Evolutionary conservation across 1,140 invertebrate genomes (phyloP), one percentile per base, ranked within the genome.

Genomic region (Antheraea pernyi): DNA sequence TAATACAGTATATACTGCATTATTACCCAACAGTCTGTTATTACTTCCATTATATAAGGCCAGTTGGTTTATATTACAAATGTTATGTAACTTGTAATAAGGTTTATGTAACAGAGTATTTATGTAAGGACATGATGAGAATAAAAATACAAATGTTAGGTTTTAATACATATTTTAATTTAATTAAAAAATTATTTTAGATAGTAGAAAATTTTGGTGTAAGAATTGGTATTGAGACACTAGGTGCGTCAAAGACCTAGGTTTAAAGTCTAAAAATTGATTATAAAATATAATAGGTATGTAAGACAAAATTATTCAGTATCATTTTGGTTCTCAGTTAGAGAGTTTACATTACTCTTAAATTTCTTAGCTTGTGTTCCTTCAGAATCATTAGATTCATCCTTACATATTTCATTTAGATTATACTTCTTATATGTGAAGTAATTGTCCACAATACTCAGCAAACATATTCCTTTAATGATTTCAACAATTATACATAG

Each of bases 401-500:
- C 87, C 78, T 90, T 91, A 79, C 82, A 83, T 75, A 91, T 71
- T 79, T 91, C 89, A 80, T 88, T 81, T 75, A 91, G 70, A 81
- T 89, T 89, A 84, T 91, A 91, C 72, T 91, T 90, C 74, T 91
- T 91, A 83, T 82, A 89, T 48, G 77, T 84, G 79, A 82, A 91
- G 73, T 91, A 91, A 83, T 91, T 88, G 64, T 91, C 83, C 74
- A 91, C 89, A 78, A 91, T 81, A 76, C 84, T 90, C 59, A 90
- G 62, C 19, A 91, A 75, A 72, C 88, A 91, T 71, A 91, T 91
- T 36, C 88, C 89, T 81, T 95, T 95, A 67, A 97, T 94, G 8
- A 97, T 93, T 93, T 97, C 97, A 39, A 97, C 94, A 69, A 97
- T 93, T 58, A 98, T 94, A 18, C 96, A 95, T n/a, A 95, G 90